phyloP scores from a whole-genome alignment of 1,140 invertebrate species.

The Anastrepha obliqua region DNA sequence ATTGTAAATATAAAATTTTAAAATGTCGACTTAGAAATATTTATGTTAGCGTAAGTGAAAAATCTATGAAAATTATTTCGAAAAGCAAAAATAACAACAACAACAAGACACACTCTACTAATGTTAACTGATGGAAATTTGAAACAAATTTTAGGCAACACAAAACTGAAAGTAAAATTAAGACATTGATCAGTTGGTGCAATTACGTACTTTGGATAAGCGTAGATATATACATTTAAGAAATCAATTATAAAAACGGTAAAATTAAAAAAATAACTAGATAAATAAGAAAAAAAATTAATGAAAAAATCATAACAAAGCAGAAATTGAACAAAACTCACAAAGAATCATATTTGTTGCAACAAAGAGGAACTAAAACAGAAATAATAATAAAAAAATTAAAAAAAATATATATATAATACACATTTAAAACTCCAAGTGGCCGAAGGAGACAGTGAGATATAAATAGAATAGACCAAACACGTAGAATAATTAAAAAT shows the following conservation, averaged over 20 bases:
- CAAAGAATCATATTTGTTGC: background rate
- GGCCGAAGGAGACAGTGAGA: background rate
- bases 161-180: background rate
- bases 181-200: conserved; percentile 1
- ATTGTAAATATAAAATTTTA: conserved; percentile 39
- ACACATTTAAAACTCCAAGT: no score
- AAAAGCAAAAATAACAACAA: background rate
- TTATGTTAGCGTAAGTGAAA: background rate
- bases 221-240: background rate
- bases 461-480: background rate
- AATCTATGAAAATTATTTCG: background rate
- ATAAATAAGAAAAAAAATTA: background rate
- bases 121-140: conserved; percentile 46
- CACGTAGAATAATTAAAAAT: background rate
- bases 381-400: no score
- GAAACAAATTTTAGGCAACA: background rate
- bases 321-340: background rate
- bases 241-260: background rate
- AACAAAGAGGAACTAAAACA: no score
- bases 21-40: background rate
- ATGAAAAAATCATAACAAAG: background rate
- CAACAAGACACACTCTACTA: conserved; percentile 39
- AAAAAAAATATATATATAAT: no score
- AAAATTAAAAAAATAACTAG: background rate
- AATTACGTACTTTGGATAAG: background rate